A percentile compares a stretch with the other conserved stretches of the same genome.
Conservation (phyloP, 2,113 vertebrate species). For the Austrofundulus limnaeus region DNA sequence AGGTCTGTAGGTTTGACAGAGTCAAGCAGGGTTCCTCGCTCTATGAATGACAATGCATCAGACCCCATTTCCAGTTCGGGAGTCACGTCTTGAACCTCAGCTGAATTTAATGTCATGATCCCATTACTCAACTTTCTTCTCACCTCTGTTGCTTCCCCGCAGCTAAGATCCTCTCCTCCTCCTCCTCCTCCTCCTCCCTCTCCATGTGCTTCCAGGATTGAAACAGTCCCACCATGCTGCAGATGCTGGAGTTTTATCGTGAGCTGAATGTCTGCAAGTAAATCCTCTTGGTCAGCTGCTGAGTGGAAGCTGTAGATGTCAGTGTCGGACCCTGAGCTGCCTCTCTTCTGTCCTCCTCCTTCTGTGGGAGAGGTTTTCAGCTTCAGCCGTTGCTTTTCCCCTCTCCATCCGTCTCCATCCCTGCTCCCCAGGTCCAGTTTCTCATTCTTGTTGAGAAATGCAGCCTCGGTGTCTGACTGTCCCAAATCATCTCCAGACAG, state of each 20-base stretch:
- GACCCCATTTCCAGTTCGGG: conserved; percentile 70
- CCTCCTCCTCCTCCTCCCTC: no score
- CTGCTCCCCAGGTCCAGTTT: conserved; percentile 28
- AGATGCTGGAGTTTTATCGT: conserved; percentile 87
- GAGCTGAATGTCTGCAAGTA: conserved; percentile 97
- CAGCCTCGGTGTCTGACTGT: conserved; percentile 85
- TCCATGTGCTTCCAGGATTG: conserved; percentile 1
- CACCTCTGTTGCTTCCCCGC: conserved; percentile 15
- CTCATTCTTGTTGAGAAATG: conserved; percentile 71
- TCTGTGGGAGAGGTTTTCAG: conserved; percentile 50
- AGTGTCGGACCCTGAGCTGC: conserved; percentile 93
- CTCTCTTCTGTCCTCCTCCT: conserved; percentile 83
- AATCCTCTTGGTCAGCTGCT: conserved; percentile 92
- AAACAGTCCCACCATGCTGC: conserved; percentile 28
- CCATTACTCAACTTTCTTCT: conserved; percentile 44
- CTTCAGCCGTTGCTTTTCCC: conserved; percentile 13
- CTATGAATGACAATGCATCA: conserved; percentile 68
- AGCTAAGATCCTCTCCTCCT: conserved; percentile 13
- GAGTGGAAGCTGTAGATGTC: conserved; percentile 99
- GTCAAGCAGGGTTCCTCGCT: conserved; percentile 11
- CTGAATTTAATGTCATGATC: conserved; percentile 23
- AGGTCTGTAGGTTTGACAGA: conserved; percentile 16
- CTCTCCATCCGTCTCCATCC: background rate
- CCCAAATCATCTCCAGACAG: conserved; percentile 91
- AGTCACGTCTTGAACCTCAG: conserved; percentile 48